Evolutionary conservation across 1,140 invertebrate species (phyloP), one percentile per base, ranked within the genome.

Genomic region (Microplitis demolitor): DNA sequence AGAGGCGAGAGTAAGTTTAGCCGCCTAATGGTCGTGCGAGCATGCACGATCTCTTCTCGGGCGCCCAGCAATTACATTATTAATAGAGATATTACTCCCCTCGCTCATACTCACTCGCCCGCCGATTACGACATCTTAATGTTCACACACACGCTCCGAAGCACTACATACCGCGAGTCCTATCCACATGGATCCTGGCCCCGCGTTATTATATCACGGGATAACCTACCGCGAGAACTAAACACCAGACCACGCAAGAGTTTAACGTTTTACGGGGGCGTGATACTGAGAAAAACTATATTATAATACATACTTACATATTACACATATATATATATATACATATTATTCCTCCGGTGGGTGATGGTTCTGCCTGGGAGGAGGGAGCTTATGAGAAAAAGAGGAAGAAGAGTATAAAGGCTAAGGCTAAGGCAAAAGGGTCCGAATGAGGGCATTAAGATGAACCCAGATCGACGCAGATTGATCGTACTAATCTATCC

Each of bases 11-110:
- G 37, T 66, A 37, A 35, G 34, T 35, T 35, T 13, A 9, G 37
- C 45, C 45, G 50, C 74, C 72, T 82, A 82, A 82, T 82, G 78
- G 77, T 75, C 78, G 72, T 69, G 76, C 68, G 71, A 71, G 77
- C 74, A 73, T 78, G 77, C 79, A 78, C 77, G 78, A 81, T 80
- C 75, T 78, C 74, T 51, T 45, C 39, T 45, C 62, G 71, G 76
- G 74, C 69, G 77, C 75, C 74, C 74, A 73, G 79, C 81, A 81
- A 79, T 82, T 79, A 80, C 79, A 81, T 82, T 81, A 82, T 81
- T 82, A 82, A 82, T 82, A 80, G 81, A 81, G 81, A 81, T 81
- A 82, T 82, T 82, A 81, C 77, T 77, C 74, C 74, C 73, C 66
- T 66, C 69, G 69, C 71, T 56, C 61, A 5, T 62, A 31, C 61